Evolutionary conservation across 1,140 invertebrate genomes (phyloP).

Genomic region (Drosophila bipectinata): DNA sequence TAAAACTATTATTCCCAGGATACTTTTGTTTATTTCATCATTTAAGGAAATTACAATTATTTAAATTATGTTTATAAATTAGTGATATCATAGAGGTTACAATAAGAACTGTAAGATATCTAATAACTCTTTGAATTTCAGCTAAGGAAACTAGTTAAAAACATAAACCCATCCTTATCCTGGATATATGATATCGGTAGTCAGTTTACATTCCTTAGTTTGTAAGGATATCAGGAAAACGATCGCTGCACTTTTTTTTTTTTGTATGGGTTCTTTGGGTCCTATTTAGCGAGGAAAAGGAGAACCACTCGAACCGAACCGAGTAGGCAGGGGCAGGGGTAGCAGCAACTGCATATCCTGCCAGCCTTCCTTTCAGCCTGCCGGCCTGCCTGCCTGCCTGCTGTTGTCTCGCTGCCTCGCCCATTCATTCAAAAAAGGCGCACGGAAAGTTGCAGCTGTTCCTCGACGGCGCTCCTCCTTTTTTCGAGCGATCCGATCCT

Average conservation of each 20-base stretch:
- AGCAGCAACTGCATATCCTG: constrained; percentile 63
- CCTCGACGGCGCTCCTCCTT: constrained; percentile 12
- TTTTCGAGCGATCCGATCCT: constrained; percentile 36
- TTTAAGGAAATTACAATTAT: neutral
- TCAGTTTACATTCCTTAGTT: constrained; percentile 21
- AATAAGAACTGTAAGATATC: neutral
- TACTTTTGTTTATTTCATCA: neutral
- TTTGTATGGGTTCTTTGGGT: constrained; percentile 20
- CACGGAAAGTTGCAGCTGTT: constrained; percentile 75
- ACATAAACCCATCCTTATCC: neutral
- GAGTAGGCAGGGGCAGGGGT: constrained; percentile 7
- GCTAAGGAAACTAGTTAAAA: neutral
- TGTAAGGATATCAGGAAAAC: constrained; percentile 33
- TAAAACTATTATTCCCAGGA: too few relatives aligned
- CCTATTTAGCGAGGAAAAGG: constrained; percentile 17
- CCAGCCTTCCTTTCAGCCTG: constrained; percentile 52
- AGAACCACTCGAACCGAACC: constrained; percentile 27
- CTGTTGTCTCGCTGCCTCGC: constrained; percentile 35
- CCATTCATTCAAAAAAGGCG: constrained; percentile 69
- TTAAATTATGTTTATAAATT: too few relatives aligned
- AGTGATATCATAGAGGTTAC: too few relatives aligned
- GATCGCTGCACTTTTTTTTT: constrained; percentile 62
- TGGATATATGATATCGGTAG: constrained; percentile 21
- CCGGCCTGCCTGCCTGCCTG: constrained; percentile 32
- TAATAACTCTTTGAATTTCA: neutral